A percentile compares a stretch with the other conserved stretches of the same genome.
These are phyloP conservation scores for Nyleta sp. DNA, from an alignment of 2,888 invertebrate species.

Conservation along the genomic window DNA sequence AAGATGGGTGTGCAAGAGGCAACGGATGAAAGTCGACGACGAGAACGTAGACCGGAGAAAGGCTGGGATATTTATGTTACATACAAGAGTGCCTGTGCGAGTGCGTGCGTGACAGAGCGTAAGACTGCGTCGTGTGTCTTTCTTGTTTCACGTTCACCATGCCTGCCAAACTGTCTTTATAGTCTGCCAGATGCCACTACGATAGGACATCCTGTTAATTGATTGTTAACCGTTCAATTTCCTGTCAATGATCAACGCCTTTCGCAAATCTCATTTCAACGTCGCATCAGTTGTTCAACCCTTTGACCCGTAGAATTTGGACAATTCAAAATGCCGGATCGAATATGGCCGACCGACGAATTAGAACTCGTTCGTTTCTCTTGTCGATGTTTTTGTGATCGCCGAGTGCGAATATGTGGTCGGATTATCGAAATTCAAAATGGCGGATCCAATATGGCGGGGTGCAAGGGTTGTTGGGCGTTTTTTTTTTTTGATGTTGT, in stretches of 20 bases:
- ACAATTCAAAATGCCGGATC: too few relatives aligned
- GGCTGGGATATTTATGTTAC: conserved; percentile 70
- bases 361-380: too few relatives aligned
- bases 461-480: too few relatives aligned
- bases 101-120: conserved; percentile 71
- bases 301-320: too few relatives aligned
- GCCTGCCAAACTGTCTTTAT: conserved; percentile 80
- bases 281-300: too few relatives aligned
- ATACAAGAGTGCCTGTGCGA: conserved; percentile 67
- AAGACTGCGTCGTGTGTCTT: conserved; percentile 65
- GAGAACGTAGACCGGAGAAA: conserved; percentile 54
- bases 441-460: too few relatives aligned
- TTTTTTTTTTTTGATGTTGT: too few relatives aligned
- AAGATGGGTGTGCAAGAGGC: conserved; percentile 49
- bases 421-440: too few relatives aligned
- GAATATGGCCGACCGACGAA: too few relatives aligned
- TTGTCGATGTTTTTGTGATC: too few relatives aligned
- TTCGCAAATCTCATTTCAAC: too few relatives aligned
- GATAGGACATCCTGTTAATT: conserved; percentile 49
- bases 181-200: conserved; percentile 79
- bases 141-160: conserved; percentile 74
- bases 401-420: too few relatives aligned
- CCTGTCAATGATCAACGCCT: conserved; percentile 44
- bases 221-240: conserved; percentile 31
- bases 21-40: conserved; percentile 44